Base-by-base conservation (phyloP, 2,797 vertebrate species). In the Pempheris klunzingeri region DNA sequence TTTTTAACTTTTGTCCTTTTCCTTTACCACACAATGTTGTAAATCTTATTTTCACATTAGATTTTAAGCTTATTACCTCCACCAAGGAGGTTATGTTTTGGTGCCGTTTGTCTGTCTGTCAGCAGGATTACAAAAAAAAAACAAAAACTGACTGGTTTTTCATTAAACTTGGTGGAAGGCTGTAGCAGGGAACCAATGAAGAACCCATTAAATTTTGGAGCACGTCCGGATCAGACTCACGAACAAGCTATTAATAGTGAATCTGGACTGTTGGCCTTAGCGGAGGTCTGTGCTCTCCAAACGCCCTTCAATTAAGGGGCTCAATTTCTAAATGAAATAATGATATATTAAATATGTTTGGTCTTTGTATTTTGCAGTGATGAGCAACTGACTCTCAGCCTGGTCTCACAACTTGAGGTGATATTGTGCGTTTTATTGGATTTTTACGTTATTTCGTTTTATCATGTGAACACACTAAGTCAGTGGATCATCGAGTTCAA, bases 361-460 rank as follows among this genome's bases (percentile, higher is more conserved):
- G 1, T 52, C 32, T 58, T 64, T 32, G 38, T 34, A 17, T 44
- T 54, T 20, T 30, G 1, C 43, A 14, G 12, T 30, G 3, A 36
- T 38, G 20, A 54, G 24, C 28, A 34, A 34, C 28, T 26, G 38
- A 46, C 20, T 65, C 14, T 36, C 30, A 49, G 7, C 5, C 4
- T 24, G 7, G 14, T 24, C 20, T 43, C 32, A 5, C 17, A 60
- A 43, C 15, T 24, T 55, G 3, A 4, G 50, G 26, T 11, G n/a
- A 46, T 54, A 4, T 17, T n/a, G n/a, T 30, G 32, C 7, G 0
- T 65, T 73, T 63, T 18, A 41, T 43, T 55, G 39, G 13, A 26
- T 44, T 55, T 55, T 36, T 14, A 46, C 38, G 36, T 62, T 34
- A 44, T 58, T 58, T 46, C 47, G 15, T 49, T 47, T 64, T 44